These are phyloP conservation scores for Phengaris alcon DNA, from an alignment of 2,888 invertebrate species.

Conservation along the genomic window DNA sequence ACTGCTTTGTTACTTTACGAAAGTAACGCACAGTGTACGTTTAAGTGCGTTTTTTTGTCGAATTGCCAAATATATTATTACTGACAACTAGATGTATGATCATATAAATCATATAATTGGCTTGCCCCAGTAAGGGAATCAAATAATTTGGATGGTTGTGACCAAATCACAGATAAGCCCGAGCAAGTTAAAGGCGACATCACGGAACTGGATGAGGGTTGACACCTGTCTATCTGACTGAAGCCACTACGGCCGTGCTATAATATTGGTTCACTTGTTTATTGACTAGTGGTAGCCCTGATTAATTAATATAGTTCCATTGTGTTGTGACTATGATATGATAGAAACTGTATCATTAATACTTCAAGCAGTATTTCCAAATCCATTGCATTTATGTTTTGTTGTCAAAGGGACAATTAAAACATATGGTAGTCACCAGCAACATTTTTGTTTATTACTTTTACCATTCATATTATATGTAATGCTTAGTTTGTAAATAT, in stretches of 20 bases:
- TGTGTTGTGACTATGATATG: not conserved
- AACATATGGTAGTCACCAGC: not conserved
- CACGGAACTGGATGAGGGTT: conserved; percentile 38
- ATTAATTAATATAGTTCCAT: conserved; percentile 1
- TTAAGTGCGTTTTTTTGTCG: no score
- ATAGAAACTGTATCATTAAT: not conserved
- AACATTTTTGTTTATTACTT: not conserved
- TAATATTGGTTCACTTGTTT: conserved; percentile 24
- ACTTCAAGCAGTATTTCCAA: not conserved
- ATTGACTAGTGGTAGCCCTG: conserved; percentile 2
- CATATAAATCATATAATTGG: no score
- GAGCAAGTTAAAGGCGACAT: conserved; percentile 35
- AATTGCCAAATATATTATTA: no score
- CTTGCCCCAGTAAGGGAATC: not conserved
- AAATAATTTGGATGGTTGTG: not conserved
- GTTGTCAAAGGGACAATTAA: no score
- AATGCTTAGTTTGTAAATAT: not conserved
- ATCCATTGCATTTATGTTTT: not conserved
- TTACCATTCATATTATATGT: no score
- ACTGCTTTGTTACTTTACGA: no score
- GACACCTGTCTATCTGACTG: conserved; percentile 34
- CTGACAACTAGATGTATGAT: no score
- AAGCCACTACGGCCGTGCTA: not conserved
- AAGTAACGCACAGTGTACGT: no score
- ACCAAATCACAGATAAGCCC: conserved; percentile 34